These are phyloP conservation scores for Spodoptera picta DNA, from an alignment of 2,888 invertebrate species.

Conservation along the genomic window DNA sequence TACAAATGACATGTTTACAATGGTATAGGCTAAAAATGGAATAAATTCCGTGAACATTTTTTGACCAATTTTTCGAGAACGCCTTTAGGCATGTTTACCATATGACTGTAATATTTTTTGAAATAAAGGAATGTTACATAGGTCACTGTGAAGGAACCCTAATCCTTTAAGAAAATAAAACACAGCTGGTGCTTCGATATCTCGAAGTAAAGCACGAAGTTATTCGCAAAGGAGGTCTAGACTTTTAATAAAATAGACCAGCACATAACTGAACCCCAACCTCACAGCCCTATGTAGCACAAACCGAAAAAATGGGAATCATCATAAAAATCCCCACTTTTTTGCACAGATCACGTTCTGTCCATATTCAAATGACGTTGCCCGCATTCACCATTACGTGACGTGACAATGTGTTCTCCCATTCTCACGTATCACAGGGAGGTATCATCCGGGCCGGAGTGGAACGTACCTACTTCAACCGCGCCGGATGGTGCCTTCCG, in stretches of 20 bases:
- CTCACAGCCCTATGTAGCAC: not conserved
- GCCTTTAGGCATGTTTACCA: too few species aligned
- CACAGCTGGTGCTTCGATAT: too few species aligned
- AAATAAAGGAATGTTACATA: too few species aligned
- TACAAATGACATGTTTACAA: too few species aligned
- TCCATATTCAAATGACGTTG: slow-evolving; percentile 47
- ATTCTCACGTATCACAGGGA: slow-evolving; percentile 40
- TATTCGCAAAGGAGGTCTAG: too few species aligned
- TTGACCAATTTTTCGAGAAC: too few species aligned
- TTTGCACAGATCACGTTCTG: slow-evolving; percentile 42
- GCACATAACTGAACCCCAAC: not conserved
- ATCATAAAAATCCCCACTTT: slow-evolving; percentile 25
- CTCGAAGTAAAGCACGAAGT: too few species aligned
- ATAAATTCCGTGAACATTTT: too few species aligned
- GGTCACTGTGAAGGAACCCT: too few species aligned
- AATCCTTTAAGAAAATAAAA: too few species aligned
- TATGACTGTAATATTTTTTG: too few species aligned
- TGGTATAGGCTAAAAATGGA: too few species aligned
- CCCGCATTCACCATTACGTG: slow-evolving; percentile 48
- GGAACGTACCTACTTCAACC: slow-evolving; percentile 49
- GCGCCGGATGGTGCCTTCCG: slow-evolving; percentile 67
- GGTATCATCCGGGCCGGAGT: slow-evolving; percentile 44
- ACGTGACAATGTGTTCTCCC: slow-evolving; percentile 48
- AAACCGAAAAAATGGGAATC: slow-evolving; percentile 4
- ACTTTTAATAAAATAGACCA: not conserved